Evolutionary conservation across 2,888 invertebrate species (phyloP).

Genomic region (Alsophila aescularia): DNA sequence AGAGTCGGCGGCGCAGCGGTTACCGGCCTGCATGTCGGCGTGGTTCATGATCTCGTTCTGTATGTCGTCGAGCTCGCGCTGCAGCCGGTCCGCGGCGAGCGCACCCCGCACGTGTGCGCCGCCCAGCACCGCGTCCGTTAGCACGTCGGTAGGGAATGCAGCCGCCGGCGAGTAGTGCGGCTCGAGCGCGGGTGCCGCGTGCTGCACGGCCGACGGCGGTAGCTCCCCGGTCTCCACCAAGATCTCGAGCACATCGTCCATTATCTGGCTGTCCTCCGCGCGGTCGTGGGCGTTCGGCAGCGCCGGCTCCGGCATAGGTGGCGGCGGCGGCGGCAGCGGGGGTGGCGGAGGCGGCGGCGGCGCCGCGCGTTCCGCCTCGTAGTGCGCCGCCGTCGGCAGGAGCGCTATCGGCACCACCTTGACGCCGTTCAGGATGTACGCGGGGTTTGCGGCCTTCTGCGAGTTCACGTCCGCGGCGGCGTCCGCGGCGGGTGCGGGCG

Average conservation of each 20-base stretch:
- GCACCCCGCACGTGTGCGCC: constrained; percentile 62
- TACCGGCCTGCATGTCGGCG: constrained; percentile 61
- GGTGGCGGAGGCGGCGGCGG: constrained; percentile 66
- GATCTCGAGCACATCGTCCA: constrained; percentile 97
- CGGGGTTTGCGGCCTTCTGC: constrained; percentile 69
- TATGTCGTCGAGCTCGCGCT: constrained; percentile 74
- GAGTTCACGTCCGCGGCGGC: constrained; percentile 23
- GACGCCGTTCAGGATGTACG: constrained; percentile 87
- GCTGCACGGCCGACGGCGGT: constrained; percentile 92
- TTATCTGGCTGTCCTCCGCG: constrained; percentile 87
- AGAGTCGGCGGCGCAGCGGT: constrained; percentile 48
- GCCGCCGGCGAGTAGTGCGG: constrained; percentile 51
- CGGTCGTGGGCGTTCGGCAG: constrained; percentile 53
- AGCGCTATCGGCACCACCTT: constrained; percentile 81
- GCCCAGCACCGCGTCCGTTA: constrained; percentile 65
- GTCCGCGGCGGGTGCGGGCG: constrained; percentile 51
- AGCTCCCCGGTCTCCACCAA: constrained; percentile 96
- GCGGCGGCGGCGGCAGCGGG: constrained; percentile 62
- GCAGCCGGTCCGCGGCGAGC: constrained; percentile 71
- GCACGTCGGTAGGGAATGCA: constrained; percentile 65
- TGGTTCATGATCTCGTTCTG: constrained; percentile 77
- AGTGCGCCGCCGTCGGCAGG: constrained; percentile 72
- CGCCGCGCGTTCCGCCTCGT: constrained; percentile 65
- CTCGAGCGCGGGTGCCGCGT: constrained; percentile 49
- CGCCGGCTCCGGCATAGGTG: constrained; percentile 55